These are phyloP conservation scores for Odocoileus virginianus DNA, from an alignment of 2,113 vertebrate genomes.

Conservation along the genomic window DNA sequence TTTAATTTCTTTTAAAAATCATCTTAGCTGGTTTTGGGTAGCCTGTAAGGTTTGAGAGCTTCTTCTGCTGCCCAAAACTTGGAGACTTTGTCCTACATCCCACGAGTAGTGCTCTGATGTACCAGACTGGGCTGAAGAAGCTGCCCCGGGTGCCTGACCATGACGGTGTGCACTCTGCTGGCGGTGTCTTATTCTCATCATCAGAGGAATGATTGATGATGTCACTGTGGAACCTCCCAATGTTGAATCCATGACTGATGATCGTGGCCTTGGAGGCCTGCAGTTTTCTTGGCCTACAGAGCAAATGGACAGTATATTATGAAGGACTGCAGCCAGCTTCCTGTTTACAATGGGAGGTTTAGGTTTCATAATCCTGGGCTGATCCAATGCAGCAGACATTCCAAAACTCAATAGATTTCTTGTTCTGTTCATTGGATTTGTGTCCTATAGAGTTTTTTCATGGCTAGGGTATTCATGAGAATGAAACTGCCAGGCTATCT, in stretches of 20 bases:
- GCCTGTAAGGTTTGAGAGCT: not conserved
- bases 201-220: slow-evolving; percentile 94
- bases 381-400: slow-evolving; percentile 94
- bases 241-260: slow-evolving; percentile 94
- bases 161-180: slow-evolving; percentile 89
- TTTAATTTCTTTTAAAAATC: not conserved
- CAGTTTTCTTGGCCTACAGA: slow-evolving; percentile 94
- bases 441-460: slow-evolving; percentile 96
- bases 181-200: slow-evolving; percentile 92
- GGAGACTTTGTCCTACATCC: slow-evolving; percentile 86
- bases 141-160: slow-evolving; percentile 84
- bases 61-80: slow-evolving; percentile 52
- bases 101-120: slow-evolving; percentile 86
- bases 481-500: slow-evolving; percentile 94
- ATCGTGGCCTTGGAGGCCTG: slow-evolving; percentile 91
- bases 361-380: slow-evolving; percentile 94
- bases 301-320: slow-evolving; percentile 91
- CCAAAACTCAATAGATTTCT: slow-evolving; percentile 95
- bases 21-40: not conserved
- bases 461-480: slow-evolving; percentile 95
- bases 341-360: slow-evolving; percentile 95
- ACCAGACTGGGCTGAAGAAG: slow-evolving; percentile 86
- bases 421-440: slow-evolving; percentile 95
- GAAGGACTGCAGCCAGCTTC: slow-evolving; percentile 94
- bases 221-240: slow-evolving; percentile 94